Evolutionary conservation across 1,140 invertebrate species (phyloP), one percentile per base, ranked within the genome.

Genomic region (Calliphora vicina): DNA sequence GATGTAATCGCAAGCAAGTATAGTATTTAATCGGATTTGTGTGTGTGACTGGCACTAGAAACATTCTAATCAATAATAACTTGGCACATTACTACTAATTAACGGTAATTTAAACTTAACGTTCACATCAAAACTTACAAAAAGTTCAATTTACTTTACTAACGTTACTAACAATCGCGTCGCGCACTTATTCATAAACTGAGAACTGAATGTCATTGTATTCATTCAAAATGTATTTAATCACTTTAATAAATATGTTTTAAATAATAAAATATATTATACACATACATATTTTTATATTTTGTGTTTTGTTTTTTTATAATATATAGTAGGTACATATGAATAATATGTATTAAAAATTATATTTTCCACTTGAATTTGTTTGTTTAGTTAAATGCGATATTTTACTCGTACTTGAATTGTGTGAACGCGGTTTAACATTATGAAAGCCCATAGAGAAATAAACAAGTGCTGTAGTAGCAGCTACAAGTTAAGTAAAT

Each of bases 401-500:
- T 67, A 25, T 67, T 67, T 67, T 67, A 67, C 61, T 67, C n/a
- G 61, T 67, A 67, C 61, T 67, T 67, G 61, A 67, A 67, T 67
- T 67, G 61, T 67, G 20, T 23, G 61, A 67, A 67, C 61, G 23
- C 61, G 23, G 23, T 67, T 67, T 23, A 23, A 10, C 10, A 23
- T 67, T 67, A 67, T 23, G 20, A 67, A 67, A 67, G 61, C n/a
- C 9, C 61, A 6, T 67, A 10, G 20, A 67, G 23, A 67, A 67
- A 23, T 67, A 67, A 23, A 23, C 2, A 67, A 23, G 23, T 23
- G 61, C 61, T 25, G n/a, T 6, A 67, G 20, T 23, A 12, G 5
- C 1, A 25, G 20, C 25, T 20, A 25, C 61, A 67, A 23, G 23
- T 50, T 50, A 50, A 50, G 12, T 50, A n/a, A 50, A 50, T 50